A percentile compares a stretch with the other conserved stretches of the same genome.
Evolutionary conservation across 2,888 invertebrate genomes (phyloP).

Genomic region (Tenthredo mesomela): DNA sequence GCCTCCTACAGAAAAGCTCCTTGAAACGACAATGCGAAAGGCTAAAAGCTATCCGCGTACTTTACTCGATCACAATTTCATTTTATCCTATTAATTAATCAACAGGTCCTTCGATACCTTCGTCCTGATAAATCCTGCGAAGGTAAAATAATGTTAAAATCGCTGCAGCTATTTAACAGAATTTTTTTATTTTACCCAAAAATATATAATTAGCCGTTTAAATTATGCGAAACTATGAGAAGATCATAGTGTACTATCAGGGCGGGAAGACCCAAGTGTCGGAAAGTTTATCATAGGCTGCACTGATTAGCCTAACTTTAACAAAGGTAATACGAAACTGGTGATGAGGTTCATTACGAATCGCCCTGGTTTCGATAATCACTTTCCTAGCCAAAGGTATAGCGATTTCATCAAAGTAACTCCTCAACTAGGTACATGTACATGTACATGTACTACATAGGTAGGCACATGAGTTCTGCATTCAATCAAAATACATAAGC

Average conservation of each 20-base stretch:
- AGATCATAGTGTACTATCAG: neutral
- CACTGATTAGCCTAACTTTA: conserved; percentile 19
- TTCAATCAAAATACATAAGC: neutral
- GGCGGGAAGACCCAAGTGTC: neutral
- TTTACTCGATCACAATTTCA: neutral
- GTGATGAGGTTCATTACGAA: neutral
- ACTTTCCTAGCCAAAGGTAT: neutral
- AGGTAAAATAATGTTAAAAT: neutral
- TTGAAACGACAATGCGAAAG: conserved; percentile 23
- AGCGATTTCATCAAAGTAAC: conserved; percentile 4
- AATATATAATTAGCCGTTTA: too few relatives aligned
- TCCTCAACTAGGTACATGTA: neutral
- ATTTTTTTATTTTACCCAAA: neutral
- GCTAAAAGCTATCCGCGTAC: conserved; percentile 5
- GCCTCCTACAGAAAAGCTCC: conserved; percentile 33
- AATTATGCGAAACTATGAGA: neutral
- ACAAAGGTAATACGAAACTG: conserved; percentile 34
- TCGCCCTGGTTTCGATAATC: conserved; percentile 34
- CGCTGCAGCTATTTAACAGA: neutral
- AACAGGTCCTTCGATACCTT: neutral
- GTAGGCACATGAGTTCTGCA: neutral
- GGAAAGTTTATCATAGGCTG: conserved; percentile 1
- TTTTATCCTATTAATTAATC: conserved; percentile 36
- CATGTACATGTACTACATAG: too few relatives aligned
- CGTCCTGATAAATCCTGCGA: neutral